Base-by-base conservation (phyloP, 2,113 vertebrate genomes). In the Pyrgilauda ruficollis region DNA sequence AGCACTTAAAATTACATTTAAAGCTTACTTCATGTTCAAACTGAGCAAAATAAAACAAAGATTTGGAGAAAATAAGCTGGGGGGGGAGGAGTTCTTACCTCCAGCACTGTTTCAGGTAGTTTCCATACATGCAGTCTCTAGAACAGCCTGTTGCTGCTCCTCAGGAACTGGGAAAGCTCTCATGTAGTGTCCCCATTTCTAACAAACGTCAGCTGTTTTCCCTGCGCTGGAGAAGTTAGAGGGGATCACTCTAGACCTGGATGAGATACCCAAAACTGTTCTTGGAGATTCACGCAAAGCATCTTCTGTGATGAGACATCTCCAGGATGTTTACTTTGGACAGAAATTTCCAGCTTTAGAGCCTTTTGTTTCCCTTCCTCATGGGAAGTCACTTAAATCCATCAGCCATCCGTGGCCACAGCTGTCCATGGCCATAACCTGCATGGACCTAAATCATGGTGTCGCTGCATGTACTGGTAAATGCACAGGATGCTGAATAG, bases 111-210 rank as follows among this genome's bases (percentile, higher is more conserved):
- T 84, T 59, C 47, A 61, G 18, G 30, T 31, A 27, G 43, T 24
- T 84, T 47, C 49, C 31, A 23, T 10, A 39, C 30, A 24, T 55
- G 13, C 66, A 67, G 11, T 46, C 43, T 46, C 39, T 18, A 39
- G 37, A 64, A 81, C 13, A 74, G 15, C 8, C 41, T 69, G 24
- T 27, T 59, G 31, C 76, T 78, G n/a, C 39, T 63, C 64, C 26
- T 78, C 47, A 46, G 73, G 13, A 62, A 1, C 17, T 58, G 52
- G 22, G 39, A 33, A 67, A 89, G 50, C 14, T 89, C 43, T 81
- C 0, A 0, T 46, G 7, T 4, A 24, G 18, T 74, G 41, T 43
- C 20, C 22, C 39, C 39, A 18, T 39, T 84, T 74, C 15, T 80
- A 39, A 63, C 20, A 72, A 55, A n/a, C 26, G 30, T 21, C 22